Base-by-base conservation (phyloP, 2,797 vertebrate species). In the Eulemur rubriventer region DNA sequence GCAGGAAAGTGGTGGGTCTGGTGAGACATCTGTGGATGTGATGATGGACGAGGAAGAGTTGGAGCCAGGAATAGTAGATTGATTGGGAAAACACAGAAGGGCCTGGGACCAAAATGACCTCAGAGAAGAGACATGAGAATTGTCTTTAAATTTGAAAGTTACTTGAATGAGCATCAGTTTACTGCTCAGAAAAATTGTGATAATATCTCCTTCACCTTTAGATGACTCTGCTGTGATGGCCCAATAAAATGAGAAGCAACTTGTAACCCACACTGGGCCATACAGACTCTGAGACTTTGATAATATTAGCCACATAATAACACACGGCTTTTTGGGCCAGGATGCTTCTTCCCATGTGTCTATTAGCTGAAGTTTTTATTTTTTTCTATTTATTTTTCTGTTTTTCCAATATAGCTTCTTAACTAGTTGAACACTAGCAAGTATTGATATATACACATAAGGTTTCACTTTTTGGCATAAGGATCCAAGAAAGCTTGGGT, bases 401-500 rank as follows among this genome's bases (percentile, higher is more conserved):
- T 79, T 94, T 76, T 63, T 33, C 38, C 38, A 82, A 12, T 24
- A 89, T 3, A 89, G 48, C 41, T 83, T 61, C 59, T 86, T 87
- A 76, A 46, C 69, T 69, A 50, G n/a, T 33, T 86, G 87, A 90
- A 61, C 65, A 35, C 70, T 78, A 50, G 55, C 79, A 93, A 93
- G 65, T 55, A 28, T 48, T 59, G 26, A 50, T 67, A 33, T 52
- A 48, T 43, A 61, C 41, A 55, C 67, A 38, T 65, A 73, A 81
- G 78, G 73, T 80, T 43, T n/a, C 10, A 28, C 33, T 76, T 43
- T 55, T 57, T 91, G 83, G 50, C 50, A 24, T 89, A 38, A 85
- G 52, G 30, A 84, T 93, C 41, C 82, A 93, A 87, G 83, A 94
- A 96, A 20, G n/a, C 65, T 90, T 76, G 59, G 67, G 81, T 94